A percentile compares a stretch with the other conserved stretches of the same genome.
phyloP scores from a whole-genome alignment of 2,113 vertebrate species.

The Raphicerus campestris region DNA sequence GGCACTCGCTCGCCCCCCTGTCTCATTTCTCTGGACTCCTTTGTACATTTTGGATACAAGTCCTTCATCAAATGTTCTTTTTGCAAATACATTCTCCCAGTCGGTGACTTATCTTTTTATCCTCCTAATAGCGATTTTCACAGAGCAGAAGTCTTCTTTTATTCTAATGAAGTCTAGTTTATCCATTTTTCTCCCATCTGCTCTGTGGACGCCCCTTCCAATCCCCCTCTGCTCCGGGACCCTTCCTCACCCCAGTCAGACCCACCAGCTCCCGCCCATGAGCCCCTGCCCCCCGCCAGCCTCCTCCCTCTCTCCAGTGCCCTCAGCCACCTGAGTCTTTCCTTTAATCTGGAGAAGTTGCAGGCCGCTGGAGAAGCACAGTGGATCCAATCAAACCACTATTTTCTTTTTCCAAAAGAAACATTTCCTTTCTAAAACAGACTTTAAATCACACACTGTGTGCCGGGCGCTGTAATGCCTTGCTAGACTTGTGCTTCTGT shows the following conservation, averaged over 20 bases:
- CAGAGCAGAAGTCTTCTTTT: not conserved
- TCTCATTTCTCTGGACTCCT: not conserved
- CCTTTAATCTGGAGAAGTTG: not conserved
- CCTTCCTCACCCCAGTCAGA: not conserved
- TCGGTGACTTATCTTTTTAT: too few species aligned
- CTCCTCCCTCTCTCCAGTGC: not conserved
- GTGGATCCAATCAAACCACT: not conserved
- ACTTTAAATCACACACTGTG: not conserved
- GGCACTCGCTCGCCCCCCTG: accelerated
- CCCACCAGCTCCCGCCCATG: not conserved
- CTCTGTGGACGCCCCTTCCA: not conserved
- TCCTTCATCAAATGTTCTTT: not conserved
- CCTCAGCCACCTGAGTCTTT: not conserved
- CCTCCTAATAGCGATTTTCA: not conserved
- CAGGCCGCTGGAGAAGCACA: not conserved
- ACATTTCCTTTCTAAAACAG: not conserved
- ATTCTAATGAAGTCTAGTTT: not conserved
- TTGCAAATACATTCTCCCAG: not conserved
- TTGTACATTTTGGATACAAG: not conserved
- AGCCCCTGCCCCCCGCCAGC: not conserved
- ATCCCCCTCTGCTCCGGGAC: not conserved
- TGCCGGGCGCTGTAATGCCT: not conserved
- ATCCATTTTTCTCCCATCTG: not conserved
- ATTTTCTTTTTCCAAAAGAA: not conserved
- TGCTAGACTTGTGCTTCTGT: accelerated